phyloP scores from a whole-genome alignment of 2,113 vertebrate species.

The Polypterus senegalus region DNA sequence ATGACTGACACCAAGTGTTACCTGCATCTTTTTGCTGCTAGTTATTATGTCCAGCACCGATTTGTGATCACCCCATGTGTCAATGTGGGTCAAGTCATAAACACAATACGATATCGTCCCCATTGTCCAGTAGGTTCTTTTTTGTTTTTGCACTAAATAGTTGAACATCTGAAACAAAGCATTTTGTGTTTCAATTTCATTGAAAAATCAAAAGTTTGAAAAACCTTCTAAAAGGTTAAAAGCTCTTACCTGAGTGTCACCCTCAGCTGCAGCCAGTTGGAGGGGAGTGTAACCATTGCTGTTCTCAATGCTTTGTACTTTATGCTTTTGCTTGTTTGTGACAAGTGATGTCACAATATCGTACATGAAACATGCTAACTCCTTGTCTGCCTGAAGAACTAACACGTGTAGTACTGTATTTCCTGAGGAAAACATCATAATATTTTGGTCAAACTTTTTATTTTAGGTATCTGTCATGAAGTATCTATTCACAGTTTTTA shows the following conservation, averaged over 20 bases:
- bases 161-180: conserved; percentile 6
- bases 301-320: background rate
- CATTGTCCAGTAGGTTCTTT: conserved; percentile 13
- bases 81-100: conserved; percentile 1
- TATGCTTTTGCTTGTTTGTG: background rate
- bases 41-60: conserved; percentile 10
- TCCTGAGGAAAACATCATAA: background rate
- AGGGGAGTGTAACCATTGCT: conserved; percentile 1
- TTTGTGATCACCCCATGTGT: conserved; percentile 10
- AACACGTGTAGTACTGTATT: background rate
- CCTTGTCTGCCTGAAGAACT: background rate
- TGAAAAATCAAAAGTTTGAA: too few species aligned
- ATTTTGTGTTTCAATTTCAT: conserved; percentile 1
- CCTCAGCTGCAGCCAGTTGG: background rate
- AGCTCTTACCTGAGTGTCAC: conserved; percentile 13
- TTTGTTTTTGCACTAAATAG: conserved; percentile 15
- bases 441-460: too few species aligned
- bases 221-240: background rate
- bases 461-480: too few species aligned
- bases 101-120: conserved; percentile 7
- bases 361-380: background rate
- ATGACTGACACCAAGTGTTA: background rate
- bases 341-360: conserved; percentile 2
- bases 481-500: too few species aligned
- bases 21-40: conserved; percentile 3